Evolutionary conservation across 2,113 vertebrate species (phyloP).

Genomic region (Pelecanus crispus): DNA sequence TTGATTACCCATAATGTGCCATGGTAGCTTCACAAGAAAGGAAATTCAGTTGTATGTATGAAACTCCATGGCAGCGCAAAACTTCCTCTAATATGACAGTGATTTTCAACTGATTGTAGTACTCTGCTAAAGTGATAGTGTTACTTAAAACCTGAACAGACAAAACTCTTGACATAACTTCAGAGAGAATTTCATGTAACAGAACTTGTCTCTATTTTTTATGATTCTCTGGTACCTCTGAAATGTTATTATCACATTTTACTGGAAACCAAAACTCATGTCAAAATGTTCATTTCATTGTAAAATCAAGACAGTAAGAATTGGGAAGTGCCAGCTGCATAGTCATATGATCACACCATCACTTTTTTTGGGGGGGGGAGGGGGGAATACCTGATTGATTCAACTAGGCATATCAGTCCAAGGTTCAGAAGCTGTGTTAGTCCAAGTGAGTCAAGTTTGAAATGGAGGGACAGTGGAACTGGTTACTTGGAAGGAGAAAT

Average conservation of each 20-base stretch:
- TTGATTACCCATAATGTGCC: not conserved
- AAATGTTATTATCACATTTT: not conserved
- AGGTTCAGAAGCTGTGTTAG: not conserved
- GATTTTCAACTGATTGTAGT: not conserved
- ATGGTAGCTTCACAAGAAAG: not conserved
- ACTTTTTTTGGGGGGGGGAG: not conserved
- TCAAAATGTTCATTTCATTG: not conserved
- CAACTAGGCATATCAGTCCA: not conserved
- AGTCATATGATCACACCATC: not conserved
- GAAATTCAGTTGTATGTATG: not conserved
- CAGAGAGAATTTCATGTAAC: not conserved
- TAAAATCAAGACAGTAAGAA: not conserved
- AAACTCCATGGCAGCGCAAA: not conserved
- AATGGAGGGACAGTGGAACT: not conserved
- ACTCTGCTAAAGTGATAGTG: not conserved
- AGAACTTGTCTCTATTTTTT: not conserved
- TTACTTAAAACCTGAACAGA: not conserved
- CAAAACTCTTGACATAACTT: not conserved
- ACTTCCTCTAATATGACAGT: not conserved
- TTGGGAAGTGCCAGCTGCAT: not conserved
- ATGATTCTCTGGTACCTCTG: not conserved
- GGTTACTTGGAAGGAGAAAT: not conserved
- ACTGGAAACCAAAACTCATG: not conserved
- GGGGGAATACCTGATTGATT: not conserved
- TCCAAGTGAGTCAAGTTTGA: not conserved